phyloP scores from a whole-genome alignment of 2,888 invertebrate species.

The Synanthedon andrenaeformis region DNA sequence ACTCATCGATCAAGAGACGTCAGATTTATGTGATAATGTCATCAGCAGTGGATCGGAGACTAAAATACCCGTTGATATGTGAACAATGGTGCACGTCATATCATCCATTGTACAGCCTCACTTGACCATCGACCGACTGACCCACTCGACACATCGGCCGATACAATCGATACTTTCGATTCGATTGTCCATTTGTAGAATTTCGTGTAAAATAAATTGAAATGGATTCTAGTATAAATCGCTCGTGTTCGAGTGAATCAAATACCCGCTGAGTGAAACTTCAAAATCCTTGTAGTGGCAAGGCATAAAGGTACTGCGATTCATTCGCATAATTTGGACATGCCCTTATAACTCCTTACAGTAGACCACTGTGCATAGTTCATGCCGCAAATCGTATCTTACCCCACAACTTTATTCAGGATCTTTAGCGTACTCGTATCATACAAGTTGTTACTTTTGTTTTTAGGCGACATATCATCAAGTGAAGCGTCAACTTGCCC shows the following conservation, averaged over 20 bases:
- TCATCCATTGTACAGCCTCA: constrained; percentile 28
- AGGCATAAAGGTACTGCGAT: too few relatives aligned
- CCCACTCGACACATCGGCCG: constrained; percentile 20
- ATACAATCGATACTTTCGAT: constrained; percentile 36
- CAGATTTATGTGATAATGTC: constrained; percentile 37
- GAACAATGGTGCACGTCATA: constrained; percentile 1
- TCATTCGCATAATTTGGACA: too few relatives aligned
- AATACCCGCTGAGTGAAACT: too few relatives aligned
- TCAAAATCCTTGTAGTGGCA: too few relatives aligned
- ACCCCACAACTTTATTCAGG: too few relatives aligned
- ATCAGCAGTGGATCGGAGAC: constrained; percentile 16
- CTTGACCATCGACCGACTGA: constrained; percentile 40
- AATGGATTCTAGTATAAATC: constrained; percentile 13
- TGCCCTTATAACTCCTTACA: too few relatives aligned
- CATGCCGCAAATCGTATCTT: too few relatives aligned
- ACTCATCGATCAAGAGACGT: constrained; percentile 25
- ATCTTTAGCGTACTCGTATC: too few relatives aligned
- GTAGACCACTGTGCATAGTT: too few relatives aligned
- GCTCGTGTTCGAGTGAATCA: neutral
- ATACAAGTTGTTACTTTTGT: too few relatives aligned
- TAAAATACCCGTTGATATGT: constrained; percentile 14
- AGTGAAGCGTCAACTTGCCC: too few relatives aligned
- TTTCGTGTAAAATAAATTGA: constrained; percentile 17
- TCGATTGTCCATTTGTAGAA: constrained; percentile 31
- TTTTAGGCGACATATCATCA: too few relatives aligned